Evolutionary conservation across 2,888 invertebrate genomes (phyloP), one percentile per base, ranked within the genome.

Genomic region (Ophraella communa): DNA sequence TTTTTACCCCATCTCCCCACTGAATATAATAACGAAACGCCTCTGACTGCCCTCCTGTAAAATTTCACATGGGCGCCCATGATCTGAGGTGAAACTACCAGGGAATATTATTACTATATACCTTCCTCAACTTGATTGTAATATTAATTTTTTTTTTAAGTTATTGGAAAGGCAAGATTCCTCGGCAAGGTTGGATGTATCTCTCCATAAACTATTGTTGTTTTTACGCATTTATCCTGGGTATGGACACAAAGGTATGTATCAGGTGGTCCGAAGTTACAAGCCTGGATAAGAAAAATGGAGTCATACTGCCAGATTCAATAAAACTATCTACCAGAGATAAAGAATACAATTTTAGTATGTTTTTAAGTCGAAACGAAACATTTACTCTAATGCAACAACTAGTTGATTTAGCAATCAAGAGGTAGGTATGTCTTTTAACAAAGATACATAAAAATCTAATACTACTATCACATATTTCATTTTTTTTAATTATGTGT

Each of bases 161-260:
- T 79, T 96, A 94, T 79, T 94, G 95, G 91, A 96, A 95, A 82
- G 92, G 94, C 33, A 91, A 91, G 80, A 86, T 98, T 72, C 98
- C 97, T 0, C 85, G 94, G n/a, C 98, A 98, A 84, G 98, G 98
- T 30, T 95, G 96, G 91, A 86, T 98, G 80, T 99, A 98, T 80
- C 87, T 98, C n/a, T 96, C 97, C 18, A 91, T 98, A 33, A 95
- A 96, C 80, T 95, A 96, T 81, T 87, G 98, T 80, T 96, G 96
- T 80, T 99, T 98, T 83, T 93, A 98, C 82, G 94, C 98, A 0
- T 96, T 94, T 79, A 91, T 98, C 77, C 87, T 98, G 82, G 96
- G 97, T 7, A 90, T 88, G 64, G 95, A 97, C 81, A 94, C 94
- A 3, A 93, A 77, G 76, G 86, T 96, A 52, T 90, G 93, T 71